Percentiles rank a stretch among this genome's conserved stretches.
These are phyloP conservation scores for Zhuqinia jingwanae DNA, from an alignment of 2,888 invertebrate species.

Conservation along the genomic window DNA sequence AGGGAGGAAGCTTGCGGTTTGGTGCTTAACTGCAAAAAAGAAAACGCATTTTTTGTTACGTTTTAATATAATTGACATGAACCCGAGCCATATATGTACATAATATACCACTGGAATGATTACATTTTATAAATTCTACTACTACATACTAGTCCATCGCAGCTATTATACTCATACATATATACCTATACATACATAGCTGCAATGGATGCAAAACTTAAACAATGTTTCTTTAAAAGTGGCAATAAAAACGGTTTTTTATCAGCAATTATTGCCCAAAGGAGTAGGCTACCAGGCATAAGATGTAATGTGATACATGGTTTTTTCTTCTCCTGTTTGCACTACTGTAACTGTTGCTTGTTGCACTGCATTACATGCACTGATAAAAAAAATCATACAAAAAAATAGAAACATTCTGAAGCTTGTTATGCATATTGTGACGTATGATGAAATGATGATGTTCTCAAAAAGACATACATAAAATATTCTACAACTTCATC, in stretches of 20 bases:
- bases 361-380: too few relatives aligned
- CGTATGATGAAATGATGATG: too few relatives aligned
- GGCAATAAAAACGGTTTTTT: constrained; percentile 57
- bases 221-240: constrained; percentile 6
- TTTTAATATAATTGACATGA: too few relatives aligned
- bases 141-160: too few relatives aligned
- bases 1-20: too few relatives aligned
- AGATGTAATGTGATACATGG: not conserved
- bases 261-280: constrained; percentile 57
- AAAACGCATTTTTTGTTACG: too few relatives aligned
- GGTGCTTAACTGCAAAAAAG: too few relatives aligned
- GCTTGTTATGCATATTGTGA: not conserved
- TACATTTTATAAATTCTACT: too few relatives aligned
- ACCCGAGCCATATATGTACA: too few relatives aligned
- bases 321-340: constrained; percentile 18
- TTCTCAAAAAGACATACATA: not conserved
- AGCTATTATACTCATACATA: not conserved
- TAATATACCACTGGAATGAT: too few relatives aligned
- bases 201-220: not conserved
- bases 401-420: constrained; percentile 1
- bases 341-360: not conserved
- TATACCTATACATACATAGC: not conserved
- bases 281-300: constrained; percentile 65
- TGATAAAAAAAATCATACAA: not conserved
- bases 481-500: constrained; percentile 1